These are phyloP conservation scores for Cantharis rustica DNA, from an alignment of 2,888 invertebrate species.

Conservation along the genomic window DNA sequence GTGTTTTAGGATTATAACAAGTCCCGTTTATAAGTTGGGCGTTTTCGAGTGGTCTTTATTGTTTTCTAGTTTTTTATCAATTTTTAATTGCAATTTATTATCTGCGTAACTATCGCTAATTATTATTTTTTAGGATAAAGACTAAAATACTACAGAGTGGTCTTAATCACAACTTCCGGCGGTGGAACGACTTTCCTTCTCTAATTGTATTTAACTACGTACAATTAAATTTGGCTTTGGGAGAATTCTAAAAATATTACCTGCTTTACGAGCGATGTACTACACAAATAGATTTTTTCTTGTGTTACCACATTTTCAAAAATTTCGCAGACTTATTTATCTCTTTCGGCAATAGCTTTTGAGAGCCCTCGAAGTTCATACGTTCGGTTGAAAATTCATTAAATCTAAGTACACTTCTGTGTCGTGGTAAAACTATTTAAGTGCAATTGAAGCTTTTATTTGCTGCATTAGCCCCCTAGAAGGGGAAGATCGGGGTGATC, in stretches of 20 bases:
- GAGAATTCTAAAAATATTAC: neutral
- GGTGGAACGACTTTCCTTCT: neutral
- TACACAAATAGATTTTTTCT: neutral
- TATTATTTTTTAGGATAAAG: neutral
- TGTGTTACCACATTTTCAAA: neutral
- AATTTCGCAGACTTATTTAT: neutral
- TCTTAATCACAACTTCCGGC: neutral
- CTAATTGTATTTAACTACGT: neutral
- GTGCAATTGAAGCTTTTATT: neutral
- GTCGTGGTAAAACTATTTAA: neutral
- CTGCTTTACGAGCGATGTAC: neutral
- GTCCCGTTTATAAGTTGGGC: conserved; percentile 36
- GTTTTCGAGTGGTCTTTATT: neutral
- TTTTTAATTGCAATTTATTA: neutral
- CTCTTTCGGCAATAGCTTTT: neutral
- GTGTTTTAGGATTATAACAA: conserved; percentile 32
- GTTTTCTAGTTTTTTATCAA: neutral
- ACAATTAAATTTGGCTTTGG: neutral
- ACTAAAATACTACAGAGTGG: neutral
- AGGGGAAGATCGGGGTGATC: neutral
- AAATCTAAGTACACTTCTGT: neutral
- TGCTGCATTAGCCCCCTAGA: neutral
- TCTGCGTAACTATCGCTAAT: neutral
- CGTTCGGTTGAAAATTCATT: neutral
- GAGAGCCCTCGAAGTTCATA: neutral